Conservation (phyloP, 2,888 invertebrate species). For the Antheraea assamensis region DNA sequence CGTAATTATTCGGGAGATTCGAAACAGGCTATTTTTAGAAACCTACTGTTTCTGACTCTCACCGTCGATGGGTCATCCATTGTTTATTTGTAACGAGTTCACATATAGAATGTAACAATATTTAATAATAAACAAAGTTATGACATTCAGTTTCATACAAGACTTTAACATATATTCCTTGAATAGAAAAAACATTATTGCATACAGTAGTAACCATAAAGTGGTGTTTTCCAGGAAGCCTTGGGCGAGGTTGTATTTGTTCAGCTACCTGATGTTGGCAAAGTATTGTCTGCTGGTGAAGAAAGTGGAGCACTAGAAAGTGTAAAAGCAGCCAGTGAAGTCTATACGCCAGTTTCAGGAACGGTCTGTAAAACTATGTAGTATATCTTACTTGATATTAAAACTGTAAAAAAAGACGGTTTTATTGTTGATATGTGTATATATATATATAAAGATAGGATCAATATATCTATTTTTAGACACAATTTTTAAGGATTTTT, state of each 20-base stretch:
- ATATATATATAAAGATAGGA: neutral
- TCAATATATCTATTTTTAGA: neutral
- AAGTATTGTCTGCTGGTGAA: conserved; percentile 84
- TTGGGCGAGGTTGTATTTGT: conserved; percentile 96
- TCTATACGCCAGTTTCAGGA: conserved; percentile 93
- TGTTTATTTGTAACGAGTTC: no score
- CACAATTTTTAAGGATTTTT: no score
- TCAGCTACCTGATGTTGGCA: conserved; percentile 90
- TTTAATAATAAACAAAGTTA: neutral
- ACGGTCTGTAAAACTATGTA: conserved; percentile 55
- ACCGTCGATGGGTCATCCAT: no score
- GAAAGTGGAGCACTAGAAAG: conserved; percentile 95
- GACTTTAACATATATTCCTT: neutral
- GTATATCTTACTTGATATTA: neutral
- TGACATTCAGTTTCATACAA: neutral
- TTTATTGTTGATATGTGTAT: neutral
- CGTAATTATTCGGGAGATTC: no score
- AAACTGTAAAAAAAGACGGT: neutral
- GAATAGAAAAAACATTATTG: neutral
- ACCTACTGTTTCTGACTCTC: no score
- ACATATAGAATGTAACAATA: neutral
- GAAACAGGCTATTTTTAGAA: no score
- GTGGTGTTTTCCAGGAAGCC: conserved; percentile 83
- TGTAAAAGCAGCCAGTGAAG: conserved; percentile 95
- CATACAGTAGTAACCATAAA: neutral